Conservation (phyloP, 1,140 invertebrate genomes). For the Pseudomyrmex sp. region DNA sequence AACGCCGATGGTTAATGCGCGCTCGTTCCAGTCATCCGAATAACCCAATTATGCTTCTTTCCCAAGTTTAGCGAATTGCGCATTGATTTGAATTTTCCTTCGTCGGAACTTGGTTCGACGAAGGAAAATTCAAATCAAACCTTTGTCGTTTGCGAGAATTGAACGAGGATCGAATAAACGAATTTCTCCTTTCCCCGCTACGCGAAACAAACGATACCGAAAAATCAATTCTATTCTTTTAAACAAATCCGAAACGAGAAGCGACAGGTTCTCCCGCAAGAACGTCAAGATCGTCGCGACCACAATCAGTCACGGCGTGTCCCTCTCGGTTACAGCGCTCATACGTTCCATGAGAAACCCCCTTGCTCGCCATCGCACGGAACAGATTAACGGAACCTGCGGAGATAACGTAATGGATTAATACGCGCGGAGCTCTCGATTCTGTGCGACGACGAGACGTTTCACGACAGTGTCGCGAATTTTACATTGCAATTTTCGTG, state of each 20-base stretch:
- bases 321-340: conserved; percentile 83
- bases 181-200: too few relatives aligned
- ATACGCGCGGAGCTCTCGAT: conserved; percentile 27
- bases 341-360: conserved; percentile 83
- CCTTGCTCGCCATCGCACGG: conserved; percentile 68
- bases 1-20: too few relatives aligned
- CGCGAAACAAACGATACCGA: conserved; percentile 2
- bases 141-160: not conserved
- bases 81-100: not conserved
- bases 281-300: conserved; percentile 83
- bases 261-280: conserved; percentile 75
- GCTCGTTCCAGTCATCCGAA: not conserved
- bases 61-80: not conserved
- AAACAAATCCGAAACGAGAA: conserved; percentile 67
- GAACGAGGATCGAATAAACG: not conserved
- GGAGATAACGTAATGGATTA: conserved; percentile 66
- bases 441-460: not conserved
- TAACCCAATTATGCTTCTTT: not conserved
- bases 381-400: conserved; percentile 64
- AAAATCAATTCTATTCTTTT: conserved; percentile 68
- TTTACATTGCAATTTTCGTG: too few relatives aligned
- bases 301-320: conserved; percentile 84
- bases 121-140: too few relatives aligned
- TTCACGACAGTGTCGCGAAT: not conserved
- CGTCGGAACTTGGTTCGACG: too few relatives aligned